Evolutionary conservation across 2,888 invertebrate genomes (phyloP).

Genomic region (Rutpela maculata): DNA sequence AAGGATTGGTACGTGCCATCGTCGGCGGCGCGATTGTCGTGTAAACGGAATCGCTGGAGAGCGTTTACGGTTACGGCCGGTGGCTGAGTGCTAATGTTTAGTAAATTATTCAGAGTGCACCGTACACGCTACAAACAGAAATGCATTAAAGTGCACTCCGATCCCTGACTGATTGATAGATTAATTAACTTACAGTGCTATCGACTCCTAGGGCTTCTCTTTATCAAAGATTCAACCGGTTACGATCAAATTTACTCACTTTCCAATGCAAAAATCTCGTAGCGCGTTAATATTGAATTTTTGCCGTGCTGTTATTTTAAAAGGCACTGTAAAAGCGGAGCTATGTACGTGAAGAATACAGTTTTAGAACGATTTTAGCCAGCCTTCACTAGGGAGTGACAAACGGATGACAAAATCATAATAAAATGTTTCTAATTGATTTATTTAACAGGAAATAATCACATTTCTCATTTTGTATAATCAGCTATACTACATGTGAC

Average conservation of each 20-base stretch:
- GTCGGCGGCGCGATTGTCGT: slow-evolving; percentile 54
- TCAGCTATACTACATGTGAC: not conserved
- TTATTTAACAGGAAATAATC: not conserved
- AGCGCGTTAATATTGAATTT: slow-evolving; percentile 54
- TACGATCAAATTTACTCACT: slow-evolving; percentile 55
- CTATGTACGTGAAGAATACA: slow-evolving; percentile 45
- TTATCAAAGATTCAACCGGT: slow-evolving; percentile 60
- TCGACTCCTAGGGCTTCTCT: slow-evolving; percentile 60
- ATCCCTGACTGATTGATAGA: slow-evolving; percentile 70
- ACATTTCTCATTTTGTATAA: not conserved
- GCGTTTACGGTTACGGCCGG: slow-evolving; percentile 70
- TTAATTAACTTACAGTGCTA: slow-evolving; percentile 69
- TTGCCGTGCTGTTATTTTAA: slow-evolving; percentile 45
- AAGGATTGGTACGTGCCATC: slow-evolving; percentile 57
- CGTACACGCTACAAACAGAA: slow-evolving; percentile 67
- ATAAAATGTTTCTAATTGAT: not conserved
- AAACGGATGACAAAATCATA: not conserved
- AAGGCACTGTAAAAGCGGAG: slow-evolving; percentile 47
- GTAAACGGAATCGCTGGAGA: slow-evolving; percentile 68
- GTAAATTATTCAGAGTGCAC: slow-evolving; percentile 72
- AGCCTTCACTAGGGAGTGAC: slow-evolving; percentile 35
- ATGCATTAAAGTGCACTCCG: slow-evolving; percentile 71
- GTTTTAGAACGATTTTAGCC: slow-evolving; percentile 45
- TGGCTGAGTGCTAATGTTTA: slow-evolving; percentile 71
- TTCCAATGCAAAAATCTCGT: slow-evolving; percentile 57